phyloP scores from a whole-genome alignment of 2,888 invertebrate genomes.

The Agrochola lota region DNA sequence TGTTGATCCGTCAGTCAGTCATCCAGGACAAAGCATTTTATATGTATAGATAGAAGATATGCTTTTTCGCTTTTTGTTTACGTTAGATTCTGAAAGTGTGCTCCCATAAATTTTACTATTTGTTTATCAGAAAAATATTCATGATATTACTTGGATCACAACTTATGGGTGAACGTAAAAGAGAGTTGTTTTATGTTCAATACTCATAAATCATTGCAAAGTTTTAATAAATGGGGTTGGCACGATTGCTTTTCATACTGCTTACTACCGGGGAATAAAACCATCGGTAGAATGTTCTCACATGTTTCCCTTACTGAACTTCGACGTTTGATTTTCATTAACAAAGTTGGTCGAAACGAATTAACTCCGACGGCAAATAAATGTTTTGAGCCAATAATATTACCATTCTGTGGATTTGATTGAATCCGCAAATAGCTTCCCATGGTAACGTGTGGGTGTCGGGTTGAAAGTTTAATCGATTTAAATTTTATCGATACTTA shows the following conservation, averaged over 20 bases:
- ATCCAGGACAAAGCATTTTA: no score
- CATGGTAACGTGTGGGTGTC: constrained; percentile 79
- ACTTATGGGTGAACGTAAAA: not conserved
- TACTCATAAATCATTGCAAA: constrained; percentile 41
- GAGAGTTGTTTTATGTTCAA: constrained; percentile 16
- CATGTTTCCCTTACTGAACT: constrained; percentile 52
- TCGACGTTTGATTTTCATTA: constrained; percentile 68
- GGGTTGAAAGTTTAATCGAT: constrained; percentile 55
- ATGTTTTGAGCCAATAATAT: constrained; percentile 83
- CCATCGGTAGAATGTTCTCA: constrained; percentile 38
- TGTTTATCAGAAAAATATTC: not conserved
- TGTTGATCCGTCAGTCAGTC: no score
- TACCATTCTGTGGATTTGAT: constrained; percentile 87
- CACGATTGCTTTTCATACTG: constrained; percentile 30
- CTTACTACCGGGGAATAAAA: constrained; percentile 20
- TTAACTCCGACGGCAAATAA: constrained; percentile 72
- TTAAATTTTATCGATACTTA: constrained; percentile 64
- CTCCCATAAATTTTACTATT: not conserved
- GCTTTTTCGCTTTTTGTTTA: not conserved
- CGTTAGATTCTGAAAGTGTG: not conserved
- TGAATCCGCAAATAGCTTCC: constrained; percentile 89
- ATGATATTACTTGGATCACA: constrained; percentile 2
- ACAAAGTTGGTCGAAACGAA: constrained; percentile 66
- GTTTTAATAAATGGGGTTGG: constrained; percentile 40
- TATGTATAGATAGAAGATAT: no score